phyloP scores from a whole-genome alignment of 2,113 vertebrate genomes.

The Labeo catla region DNA sequence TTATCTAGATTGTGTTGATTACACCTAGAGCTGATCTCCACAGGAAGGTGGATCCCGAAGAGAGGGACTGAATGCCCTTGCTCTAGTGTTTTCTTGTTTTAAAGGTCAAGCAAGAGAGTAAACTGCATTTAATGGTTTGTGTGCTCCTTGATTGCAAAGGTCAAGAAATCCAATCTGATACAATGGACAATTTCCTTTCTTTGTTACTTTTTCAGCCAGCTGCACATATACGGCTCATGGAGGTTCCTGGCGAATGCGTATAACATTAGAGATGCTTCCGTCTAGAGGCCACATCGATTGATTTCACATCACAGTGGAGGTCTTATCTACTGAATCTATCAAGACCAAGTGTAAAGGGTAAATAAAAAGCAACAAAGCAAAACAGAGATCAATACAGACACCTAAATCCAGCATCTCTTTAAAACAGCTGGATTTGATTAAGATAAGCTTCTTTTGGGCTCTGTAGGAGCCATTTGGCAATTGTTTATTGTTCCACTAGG shows the following conservation, averaged over 20 bases:
- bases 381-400: slow-evolving; percentile 32
- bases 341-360: slow-evolving; percentile 13
- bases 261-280: background rate
- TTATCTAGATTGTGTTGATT: background rate
- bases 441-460: background rate
- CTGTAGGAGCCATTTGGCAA: too few relatives aligned
- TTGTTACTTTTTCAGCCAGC: slow-evolving; percentile 13
- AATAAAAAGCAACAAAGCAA: slow-evolving; percentile 41
- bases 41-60: slow-evolving; percentile 9
- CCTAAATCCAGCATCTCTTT: slow-evolving; percentile 27
- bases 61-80: background rate
- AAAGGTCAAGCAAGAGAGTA: slow-evolving; percentile 33
- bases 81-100: background rate
- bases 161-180: slow-evolving; percentile 33
- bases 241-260: background rate
- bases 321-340: slow-evolving; percentile 26
- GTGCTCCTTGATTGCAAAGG: slow-evolving; percentile 39
- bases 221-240: slow-evolving; percentile 33
- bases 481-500: too few relatives aligned
- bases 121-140: background rate
- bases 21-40: background rate
- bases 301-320: slow-evolving; percentile 18
- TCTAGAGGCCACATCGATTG: slow-evolving; percentile 23
- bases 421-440: slow-evolving; percentile 31
- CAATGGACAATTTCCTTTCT: slow-evolving; percentile 5